phyloP scores from a whole-genome alignment of 2,888 invertebrate genomes.

The Phytoseiulus persimilis region DNA sequence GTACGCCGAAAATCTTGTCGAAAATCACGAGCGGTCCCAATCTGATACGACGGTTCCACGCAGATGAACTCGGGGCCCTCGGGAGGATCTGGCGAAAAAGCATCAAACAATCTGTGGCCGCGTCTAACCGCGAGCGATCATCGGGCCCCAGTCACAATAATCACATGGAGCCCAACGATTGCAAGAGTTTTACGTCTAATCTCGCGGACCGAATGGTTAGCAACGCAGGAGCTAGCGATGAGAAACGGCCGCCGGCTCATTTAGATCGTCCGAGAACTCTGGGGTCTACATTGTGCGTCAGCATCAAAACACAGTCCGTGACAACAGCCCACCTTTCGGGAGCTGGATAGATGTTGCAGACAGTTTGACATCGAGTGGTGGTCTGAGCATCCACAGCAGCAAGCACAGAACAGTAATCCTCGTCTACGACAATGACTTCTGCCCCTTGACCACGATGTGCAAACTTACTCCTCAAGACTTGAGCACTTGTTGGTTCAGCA shows the following conservation, averaged over 20 bases:
- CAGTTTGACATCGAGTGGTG: background rate
- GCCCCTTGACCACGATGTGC: background rate
- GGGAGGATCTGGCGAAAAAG: too few species aligned
- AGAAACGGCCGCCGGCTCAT: background rate
- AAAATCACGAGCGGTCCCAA: too few species aligned
- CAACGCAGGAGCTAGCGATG: background rate
- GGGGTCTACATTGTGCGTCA: background rate
- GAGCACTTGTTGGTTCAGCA: background rate
- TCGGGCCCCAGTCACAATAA: background rate
- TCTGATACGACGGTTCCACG: too few species aligned
- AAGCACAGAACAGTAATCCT: background rate
- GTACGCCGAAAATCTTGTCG: too few species aligned
- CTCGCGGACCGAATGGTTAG: background rate
- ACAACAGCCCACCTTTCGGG: background rate
- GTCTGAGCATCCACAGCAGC: background rate
- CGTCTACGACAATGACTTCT: background rate
- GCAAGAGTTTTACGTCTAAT: background rate
- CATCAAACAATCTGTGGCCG: too few species aligned
- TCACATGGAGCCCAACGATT: background rate
- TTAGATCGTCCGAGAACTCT: background rate
- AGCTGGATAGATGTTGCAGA: background rate
- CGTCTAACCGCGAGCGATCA: too few species aligned
- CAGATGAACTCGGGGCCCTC: too few species aligned
- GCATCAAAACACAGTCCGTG: background rate
- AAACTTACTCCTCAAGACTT: background rate